Conservation (phyloP, 2,113 vertebrate species). For the Grantiella picta region DNA sequence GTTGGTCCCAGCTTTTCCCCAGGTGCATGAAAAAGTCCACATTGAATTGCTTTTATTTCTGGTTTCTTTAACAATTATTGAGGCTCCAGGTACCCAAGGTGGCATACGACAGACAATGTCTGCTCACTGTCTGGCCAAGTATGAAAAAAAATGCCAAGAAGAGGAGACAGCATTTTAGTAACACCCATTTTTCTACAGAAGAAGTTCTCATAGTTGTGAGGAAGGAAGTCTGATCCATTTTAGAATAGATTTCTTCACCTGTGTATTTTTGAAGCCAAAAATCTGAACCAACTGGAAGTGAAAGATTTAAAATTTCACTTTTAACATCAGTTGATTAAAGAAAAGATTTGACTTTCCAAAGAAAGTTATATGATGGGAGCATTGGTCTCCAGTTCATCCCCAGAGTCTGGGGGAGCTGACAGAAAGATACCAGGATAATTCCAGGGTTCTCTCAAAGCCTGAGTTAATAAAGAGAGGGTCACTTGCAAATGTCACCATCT, state of each 20-base stretch:
- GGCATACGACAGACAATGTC: neutral
- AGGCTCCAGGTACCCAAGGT: neutral
- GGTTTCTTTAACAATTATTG: neutral
- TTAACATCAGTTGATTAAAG: neutral
- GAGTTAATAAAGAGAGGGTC: slow-evolving; percentile 41
- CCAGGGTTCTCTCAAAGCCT: neutral
- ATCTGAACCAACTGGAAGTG: neutral
- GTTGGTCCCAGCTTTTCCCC: neutral
- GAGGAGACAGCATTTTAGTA: neutral
- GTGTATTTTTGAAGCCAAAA: neutral
- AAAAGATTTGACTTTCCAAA: neutral
- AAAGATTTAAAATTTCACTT: neutral
- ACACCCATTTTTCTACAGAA: neutral
- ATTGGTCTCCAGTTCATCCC: neutral
- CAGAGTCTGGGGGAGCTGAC: neutral
- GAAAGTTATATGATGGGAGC: neutral
- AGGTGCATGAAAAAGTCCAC: neutral
- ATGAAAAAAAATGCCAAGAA: neutral
- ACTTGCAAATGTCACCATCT: slow-evolving; percentile 22
- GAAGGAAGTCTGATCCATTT: neutral
- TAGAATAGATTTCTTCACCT: neutral
- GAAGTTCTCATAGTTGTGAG: neutral
- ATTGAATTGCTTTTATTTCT: neutral
- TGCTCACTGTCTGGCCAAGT: neutral
- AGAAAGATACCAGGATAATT: neutral